These are phyloP conservation scores for Dreissena rostriformis DNA, from an alignment of 1,140 invertebrate species.

Conservation along the genomic window DNA sequence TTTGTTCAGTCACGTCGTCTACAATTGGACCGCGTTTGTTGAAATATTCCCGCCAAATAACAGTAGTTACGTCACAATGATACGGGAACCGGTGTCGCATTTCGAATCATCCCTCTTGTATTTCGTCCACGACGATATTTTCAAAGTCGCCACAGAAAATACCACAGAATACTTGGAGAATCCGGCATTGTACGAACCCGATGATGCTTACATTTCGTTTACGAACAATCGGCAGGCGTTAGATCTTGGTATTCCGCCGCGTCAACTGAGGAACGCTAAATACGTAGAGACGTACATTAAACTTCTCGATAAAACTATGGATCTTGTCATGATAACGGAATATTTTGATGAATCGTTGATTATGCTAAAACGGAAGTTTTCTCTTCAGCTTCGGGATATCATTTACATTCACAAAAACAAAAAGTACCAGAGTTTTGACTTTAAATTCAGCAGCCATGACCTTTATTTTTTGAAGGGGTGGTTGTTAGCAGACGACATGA, in stretches of 20 bases:
- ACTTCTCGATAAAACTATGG: slow-evolving; percentile 80
- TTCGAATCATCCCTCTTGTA: slow-evolving; percentile 66
- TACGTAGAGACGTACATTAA: slow-evolving; percentile 42
- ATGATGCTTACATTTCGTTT: slow-evolving; percentile 46
- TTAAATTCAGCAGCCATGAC: slow-evolving; percentile 43
- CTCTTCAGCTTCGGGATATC: slow-evolving; percentile 82
- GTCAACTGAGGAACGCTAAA: slow-evolving; percentile 24
- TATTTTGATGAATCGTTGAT: slow-evolving; percentile 83
- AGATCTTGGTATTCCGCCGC: slow-evolving; percentile 56
- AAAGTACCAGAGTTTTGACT: background rate
- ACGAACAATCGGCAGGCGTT: slow-evolving; percentile 61
- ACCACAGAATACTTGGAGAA: slow-evolving; percentile 57
- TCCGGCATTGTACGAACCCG: slow-evolving; percentile 43
- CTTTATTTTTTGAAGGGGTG: slow-evolving; percentile 19
- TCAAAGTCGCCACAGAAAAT: slow-evolving; percentile 40
- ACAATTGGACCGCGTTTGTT: slow-evolving; percentile 56
- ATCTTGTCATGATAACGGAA: slow-evolving; percentile 83
- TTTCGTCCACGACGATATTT: slow-evolving; percentile 49
- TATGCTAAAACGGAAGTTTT: slow-evolving; percentile 81
- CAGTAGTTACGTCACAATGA: slow-evolving; percentile 62
- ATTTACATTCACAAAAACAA: slow-evolving; percentile 66
- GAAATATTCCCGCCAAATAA: slow-evolving; percentile 52
- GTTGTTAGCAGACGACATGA: slow-evolving; percentile 55
- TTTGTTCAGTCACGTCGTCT: slow-evolving; percentile 67
- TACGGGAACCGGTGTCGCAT: slow-evolving; percentile 63